Percentiles rank a stretch among this genome's conserved stretches.
These are phyloP conservation scores for Tetragonula clypearis DNA, from an alignment of 1,140 invertebrate species.

Conservation along the genomic window DNA sequence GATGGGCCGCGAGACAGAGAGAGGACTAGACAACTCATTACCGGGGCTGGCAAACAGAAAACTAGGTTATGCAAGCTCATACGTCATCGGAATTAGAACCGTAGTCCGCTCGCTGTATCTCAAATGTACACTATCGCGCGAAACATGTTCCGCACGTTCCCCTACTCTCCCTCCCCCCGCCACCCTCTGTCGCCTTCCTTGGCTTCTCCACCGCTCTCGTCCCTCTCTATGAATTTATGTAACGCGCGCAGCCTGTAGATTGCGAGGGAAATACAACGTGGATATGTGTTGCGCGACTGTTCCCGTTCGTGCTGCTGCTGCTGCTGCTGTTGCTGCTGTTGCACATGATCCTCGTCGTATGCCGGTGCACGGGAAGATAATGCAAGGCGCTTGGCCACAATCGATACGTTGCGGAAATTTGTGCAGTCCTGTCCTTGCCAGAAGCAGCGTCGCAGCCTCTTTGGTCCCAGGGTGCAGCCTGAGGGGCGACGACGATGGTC, in stretches of 20 bases:
- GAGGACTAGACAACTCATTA: slow-evolving; percentile 78
- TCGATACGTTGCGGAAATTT: slow-evolving; percentile 65
- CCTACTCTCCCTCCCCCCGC: neutral
- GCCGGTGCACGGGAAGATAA: slow-evolving; percentile 41
- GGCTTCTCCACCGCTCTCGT: neutral
- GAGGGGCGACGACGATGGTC: neutral
- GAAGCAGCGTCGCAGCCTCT: neutral
- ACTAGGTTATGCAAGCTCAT: slow-evolving; percentile 79
- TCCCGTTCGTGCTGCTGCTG: neutral
- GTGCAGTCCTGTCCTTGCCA: slow-evolving; percentile 44
- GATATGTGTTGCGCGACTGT: slow-evolving; percentile 51
- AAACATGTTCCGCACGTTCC: slow-evolving; percentile 65
- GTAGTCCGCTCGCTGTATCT: slow-evolving; percentile 76
- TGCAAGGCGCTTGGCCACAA: slow-evolving; percentile 47
- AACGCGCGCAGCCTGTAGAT: slow-evolving; percentile 59
- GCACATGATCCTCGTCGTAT: neutral
- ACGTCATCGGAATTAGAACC: slow-evolving; percentile 80
- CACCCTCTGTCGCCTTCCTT: neutral
- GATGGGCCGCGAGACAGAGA: slow-evolving; percentile 32
- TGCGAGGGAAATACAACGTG: slow-evolving; percentile 58
- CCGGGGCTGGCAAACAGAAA: slow-evolving; percentile 78
- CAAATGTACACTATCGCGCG: slow-evolving; percentile 77
- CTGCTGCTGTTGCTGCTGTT: too few species aligned
- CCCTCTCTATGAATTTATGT: slow-evolving; percentile 64
- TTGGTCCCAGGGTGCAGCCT: neutral